These are phyloP conservation scores for Merodon equestris DNA, from an alignment of 2,888 invertebrate species.

Conservation along the genomic window DNA sequence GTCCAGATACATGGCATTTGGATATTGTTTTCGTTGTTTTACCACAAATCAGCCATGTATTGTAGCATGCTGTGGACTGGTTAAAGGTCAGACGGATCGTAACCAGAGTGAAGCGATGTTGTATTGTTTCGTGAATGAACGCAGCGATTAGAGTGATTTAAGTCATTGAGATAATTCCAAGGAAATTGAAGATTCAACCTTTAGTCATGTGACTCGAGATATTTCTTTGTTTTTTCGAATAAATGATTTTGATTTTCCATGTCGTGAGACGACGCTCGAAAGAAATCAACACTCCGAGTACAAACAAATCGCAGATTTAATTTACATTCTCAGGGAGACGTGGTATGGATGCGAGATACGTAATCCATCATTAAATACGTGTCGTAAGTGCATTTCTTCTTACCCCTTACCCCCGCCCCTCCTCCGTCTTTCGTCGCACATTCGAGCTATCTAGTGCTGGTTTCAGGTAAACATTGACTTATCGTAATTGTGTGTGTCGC, in stretches of 20 bases:
- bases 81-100: constrained; percentile 54
- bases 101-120: constrained; percentile 48
- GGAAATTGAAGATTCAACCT: constrained; percentile 35
- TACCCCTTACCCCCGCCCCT: no score
- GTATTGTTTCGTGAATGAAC: constrained; percentile 32
- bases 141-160: constrained; percentile 52
- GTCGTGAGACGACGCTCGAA: no score
- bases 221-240: background rate
- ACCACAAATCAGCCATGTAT: no score
- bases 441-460: constrained; percentile 3
- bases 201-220: no score
- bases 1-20: background rate
- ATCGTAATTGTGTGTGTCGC: constrained; percentile 13
- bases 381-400: background rate
- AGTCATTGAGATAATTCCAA: constrained; percentile 58
- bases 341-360: no score
- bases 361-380: constrained; percentile 1
- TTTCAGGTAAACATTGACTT: constrained; percentile 8
- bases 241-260: no score
- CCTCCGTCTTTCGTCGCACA: no score
- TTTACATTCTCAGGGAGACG: no score
- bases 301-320: no score
- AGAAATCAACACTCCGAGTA: no score
- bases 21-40: background rate
- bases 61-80: constrained; percentile 25